Base-by-base conservation (phyloP, 2,888 invertebrate species). In the Nomada hirtipes region DNA sequence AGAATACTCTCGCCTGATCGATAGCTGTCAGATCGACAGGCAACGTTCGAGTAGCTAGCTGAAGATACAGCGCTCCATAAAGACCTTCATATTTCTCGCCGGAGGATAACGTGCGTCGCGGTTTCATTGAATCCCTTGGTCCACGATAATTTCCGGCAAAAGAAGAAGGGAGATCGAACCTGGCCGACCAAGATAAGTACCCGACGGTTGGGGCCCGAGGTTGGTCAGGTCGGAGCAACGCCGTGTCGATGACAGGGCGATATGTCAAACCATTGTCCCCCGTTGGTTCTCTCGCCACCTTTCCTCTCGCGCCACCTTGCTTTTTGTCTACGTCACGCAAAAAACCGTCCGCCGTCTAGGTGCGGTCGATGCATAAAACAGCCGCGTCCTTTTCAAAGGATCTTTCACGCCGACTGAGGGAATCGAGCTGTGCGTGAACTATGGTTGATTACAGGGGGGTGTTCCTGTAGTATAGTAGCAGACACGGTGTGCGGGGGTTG, bases 231-330 rank as follows among this genome's bases (percentile, higher is more conserved):
- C 74, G 84, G 80, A 79, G 88, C 77, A 74, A 86, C 73, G 86
- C 82, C 86, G 86, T 91, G 92, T 86, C 85, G 90, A 91, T 92
- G 92, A 91, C 91, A 91, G 91, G 89, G 86, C 89, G 91, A 91
- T 91, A 91, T 89, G 92, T 91, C 92, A 91, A 88, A 90, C 88
- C 88, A 91, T 91, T 91, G 91, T 92, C 90, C 90, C 90, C 86
- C 85, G 77, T 76, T 78, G 81, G 84, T 76, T 79, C 83, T 84
- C 82, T 79, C 80, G 71, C 71, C 76, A 29, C 73, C 82, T 64
- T 64, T 81, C 71, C 82, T 79, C 85, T 83, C 61, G 80, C 76
- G 47, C 69, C 85, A 74, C 64, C 70, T 69, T 67, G 65, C 78
- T 88, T 88, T 87, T 88, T 88, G 79, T 83, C 76, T 29, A 52